Base-by-base conservation (phyloP, 2,888 invertebrate genomes). In the Drosophila eohydei region DNA sequence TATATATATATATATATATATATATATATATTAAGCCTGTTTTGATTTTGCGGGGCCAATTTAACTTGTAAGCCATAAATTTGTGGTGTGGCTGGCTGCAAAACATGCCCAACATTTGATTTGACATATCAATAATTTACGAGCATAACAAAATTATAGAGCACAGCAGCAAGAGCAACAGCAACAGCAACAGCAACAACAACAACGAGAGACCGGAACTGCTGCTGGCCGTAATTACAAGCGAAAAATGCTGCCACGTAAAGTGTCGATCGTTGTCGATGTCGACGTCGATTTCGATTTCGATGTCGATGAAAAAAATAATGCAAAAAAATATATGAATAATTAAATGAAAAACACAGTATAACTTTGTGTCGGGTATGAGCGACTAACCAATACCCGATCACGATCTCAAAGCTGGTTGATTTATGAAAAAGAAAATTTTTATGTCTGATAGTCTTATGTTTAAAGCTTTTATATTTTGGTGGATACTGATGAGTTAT, bases 71-170 rank as follows among this genome's bases (percentile, higher is more conserved):
- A 41, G 59, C 68, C 55, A 86, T 87, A 88, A 88, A 86, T 83
- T 75, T 68, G 55, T 38, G 32, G 41, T 67, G 68, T 56, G 66
- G 51, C 63, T 36, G 48, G 43, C 60, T 56, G 65, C 71, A 60
- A 77, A 82, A 77, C 87, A 63, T 62, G 83, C 52, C 50, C 71
- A 78, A 74, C 80, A 80, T 89, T 85, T 89, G 87, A 86, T 86
- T 86, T 83, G 89, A 80, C 84, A 89, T 74, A 82, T 88, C 88
- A 80, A 85, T 85, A 88, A 90, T 87, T 90, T 87, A 78, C 66
- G 77, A 78, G 71, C 57, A 62, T 81, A 76, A 71, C 77, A 68
- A 78, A 89, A 87, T 88, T 86, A 83, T 81, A 79, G 66, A 74
- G 77, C 73, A 46, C 65, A 66, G 55, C 58, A 44, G 58, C 62